These are phyloP conservation scores for Drosophila varians DNA, from an alignment of 1,140 invertebrate species.

Conservation along the genomic window DNA sequence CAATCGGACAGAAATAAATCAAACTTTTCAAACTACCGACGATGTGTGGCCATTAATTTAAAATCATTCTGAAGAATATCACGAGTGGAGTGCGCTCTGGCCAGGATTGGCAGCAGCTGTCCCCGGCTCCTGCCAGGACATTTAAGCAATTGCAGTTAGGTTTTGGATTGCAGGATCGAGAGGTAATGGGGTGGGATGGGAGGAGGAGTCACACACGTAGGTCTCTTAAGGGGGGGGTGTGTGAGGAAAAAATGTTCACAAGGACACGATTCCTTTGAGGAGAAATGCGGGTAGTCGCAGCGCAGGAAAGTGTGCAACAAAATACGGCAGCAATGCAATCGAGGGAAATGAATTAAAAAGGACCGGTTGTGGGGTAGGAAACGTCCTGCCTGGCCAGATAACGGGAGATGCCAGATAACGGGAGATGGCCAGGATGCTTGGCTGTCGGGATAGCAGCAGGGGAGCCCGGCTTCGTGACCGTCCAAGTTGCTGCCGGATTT, in stretches of 20 bases:
- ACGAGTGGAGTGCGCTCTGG: not conserved
- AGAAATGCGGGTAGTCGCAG: conserved; percentile 16
- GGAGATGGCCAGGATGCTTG: not conserved
- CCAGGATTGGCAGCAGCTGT: conserved; percentile 12
- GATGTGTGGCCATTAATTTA: not conserved
- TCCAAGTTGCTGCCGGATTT: conserved; percentile 25
- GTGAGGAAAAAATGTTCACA: conserved; percentile 25
- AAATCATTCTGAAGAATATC: not conserved
- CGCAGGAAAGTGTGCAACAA: conserved; percentile 21
- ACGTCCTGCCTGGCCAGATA: not conserved
- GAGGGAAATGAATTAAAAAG: conserved; percentile 34
- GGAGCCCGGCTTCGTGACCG: conserved; percentile 19
- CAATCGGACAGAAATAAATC: not conserved
- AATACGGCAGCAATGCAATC: conserved; percentile 25
- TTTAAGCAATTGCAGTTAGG: conserved; percentile 24
- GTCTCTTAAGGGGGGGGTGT: too few relatives aligned
- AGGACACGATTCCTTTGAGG: conserved; percentile 29
- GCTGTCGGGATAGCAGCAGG: not conserved
- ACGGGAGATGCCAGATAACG: conserved; percentile 19
- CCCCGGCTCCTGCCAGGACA: not conserved
- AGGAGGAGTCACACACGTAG: too few relatives aligned
- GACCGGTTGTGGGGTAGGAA: not conserved
- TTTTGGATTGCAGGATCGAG: conserved; percentile 29
- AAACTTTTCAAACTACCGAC: not conserved
- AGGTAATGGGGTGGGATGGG: too few relatives aligned